Base-by-base conservation (phyloP, 2,888 invertebrate genomes). In the Epirrhoe alternata region DNA sequence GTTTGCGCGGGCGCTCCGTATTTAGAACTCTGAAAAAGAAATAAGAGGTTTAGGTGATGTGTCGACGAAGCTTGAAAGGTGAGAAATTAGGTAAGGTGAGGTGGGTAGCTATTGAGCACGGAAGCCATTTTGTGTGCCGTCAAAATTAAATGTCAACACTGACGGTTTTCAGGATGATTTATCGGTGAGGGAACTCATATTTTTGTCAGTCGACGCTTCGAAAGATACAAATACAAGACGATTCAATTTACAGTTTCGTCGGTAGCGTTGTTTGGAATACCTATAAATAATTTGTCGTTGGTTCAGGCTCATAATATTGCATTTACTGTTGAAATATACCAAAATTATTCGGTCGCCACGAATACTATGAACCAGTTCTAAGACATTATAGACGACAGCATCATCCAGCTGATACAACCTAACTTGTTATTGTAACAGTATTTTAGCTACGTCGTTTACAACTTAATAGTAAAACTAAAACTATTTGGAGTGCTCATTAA, bases 11-110 rank as follows among this genome's bases (percentile, higher is more conserved):
- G 71, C 70, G 70, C 74, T 75, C 79, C 80, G 84, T 83, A 86
- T 86, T 87, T 90, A 85, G 86, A 86, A 78, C 81, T 74, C 92
- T 91, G 91, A 82, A 92, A 89, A 90, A 88, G 82, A 89, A 90
- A 89, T 79, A 85, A 83, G 72, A 81, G 70, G 71, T 74, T 90
- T 82, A 89, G 86, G 79, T 75, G 79, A 82, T 76, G 80, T 80
- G 81, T 77, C 75, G 76, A 73, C 74, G 71, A 73, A 68, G 72
- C 63, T 75, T 75, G 76, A 74, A 75, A 81, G 81, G 81, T 82
- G 81, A 77, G 80, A 75, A 80, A 87, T 87, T 83, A 82, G 85
- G 79, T 76, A 86, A 88, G 87, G 85, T 83, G 83, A 77, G 84
- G 81, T 83, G 86, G 89, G 90, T 88, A 89, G 86, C 64, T 71